Evolutionary conservation across 2,113 vertebrate species (phyloP).

Genomic region (Corythoichthys intestinalis): DNA sequence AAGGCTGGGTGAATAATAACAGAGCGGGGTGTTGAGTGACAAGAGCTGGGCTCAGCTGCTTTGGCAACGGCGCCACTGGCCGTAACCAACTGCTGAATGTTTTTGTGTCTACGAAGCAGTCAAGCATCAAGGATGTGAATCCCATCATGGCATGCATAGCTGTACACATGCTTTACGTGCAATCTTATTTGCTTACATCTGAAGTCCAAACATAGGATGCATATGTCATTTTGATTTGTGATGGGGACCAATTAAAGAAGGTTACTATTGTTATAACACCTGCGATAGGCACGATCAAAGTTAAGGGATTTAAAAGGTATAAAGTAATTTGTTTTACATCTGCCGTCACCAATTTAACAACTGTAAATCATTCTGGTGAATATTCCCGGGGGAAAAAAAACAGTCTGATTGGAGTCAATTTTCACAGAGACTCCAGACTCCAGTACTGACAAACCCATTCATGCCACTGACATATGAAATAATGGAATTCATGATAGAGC

Average conservation of each 20-base stretch:
- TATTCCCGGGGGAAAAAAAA: not conserved
- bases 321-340: not conserved
- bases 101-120: slow-evolving; percentile 33
- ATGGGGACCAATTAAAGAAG: not conserved
- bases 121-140: slow-evolving; percentile 45
- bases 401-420: not conserved
- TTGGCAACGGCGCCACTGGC: slow-evolving; percentile 20
- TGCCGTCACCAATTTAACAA: not conserved
- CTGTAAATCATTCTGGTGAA: not conserved
- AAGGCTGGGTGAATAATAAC: slow-evolving; percentile 41
- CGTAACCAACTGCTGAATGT: slow-evolving; percentile 42
- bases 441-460: not conserved
- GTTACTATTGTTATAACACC: not conserved
- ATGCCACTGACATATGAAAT: not conserved
- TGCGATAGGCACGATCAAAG: not conserved
- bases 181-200: not conserved
- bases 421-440: too few relatives aligned
- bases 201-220: not conserved
- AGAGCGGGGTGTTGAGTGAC: slow-evolving; percentile 20
- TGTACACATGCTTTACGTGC: not conserved
- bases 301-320: not conserved
- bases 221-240: not conserved
- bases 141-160: slow-evolving; percentile 30
- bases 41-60: slow-evolving; percentile 16
- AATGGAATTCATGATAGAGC: not conserved